These are phyloP conservation scores for Formica aserva DNA, from an alignment of 2,888 invertebrate genomes.

Conservation along the genomic window DNA sequence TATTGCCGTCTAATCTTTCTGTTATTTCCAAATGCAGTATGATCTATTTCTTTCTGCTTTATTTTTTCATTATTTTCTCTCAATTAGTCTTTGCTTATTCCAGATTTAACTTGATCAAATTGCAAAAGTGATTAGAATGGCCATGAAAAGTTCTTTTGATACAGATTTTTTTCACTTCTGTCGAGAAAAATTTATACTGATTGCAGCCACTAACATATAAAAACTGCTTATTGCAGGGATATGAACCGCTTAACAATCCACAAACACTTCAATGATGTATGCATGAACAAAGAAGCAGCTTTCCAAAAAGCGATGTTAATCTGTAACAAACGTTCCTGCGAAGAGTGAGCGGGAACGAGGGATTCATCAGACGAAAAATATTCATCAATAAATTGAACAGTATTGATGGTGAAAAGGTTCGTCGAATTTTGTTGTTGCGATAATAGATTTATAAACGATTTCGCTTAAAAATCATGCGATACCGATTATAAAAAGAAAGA, in stretches of 20 bases:
- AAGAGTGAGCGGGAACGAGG: background rate
- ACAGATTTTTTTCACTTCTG: background rate
- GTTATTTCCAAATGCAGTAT: slow-evolving; percentile 36
- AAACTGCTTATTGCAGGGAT: slow-evolving; percentile 78
- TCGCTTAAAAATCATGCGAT: slow-evolving; percentile 40
- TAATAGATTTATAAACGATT: slow-evolving; percentile 59
- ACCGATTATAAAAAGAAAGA: slow-evolving; percentile 3
- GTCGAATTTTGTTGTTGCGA: slow-evolving; percentile 46
- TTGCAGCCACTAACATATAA: slow-evolving; percentile 9
- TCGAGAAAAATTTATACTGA: background rate
- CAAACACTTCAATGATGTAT: slow-evolving; percentile 74
- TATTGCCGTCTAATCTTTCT: slow-evolving; percentile 36
- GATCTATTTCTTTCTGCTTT: slow-evolving; percentile 9
- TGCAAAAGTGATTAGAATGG: background rate
- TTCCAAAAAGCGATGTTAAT: slow-evolving; percentile 1
- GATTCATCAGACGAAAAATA: background rate
- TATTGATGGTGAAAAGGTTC: slow-evolving; percentile 27
- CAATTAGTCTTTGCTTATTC: background rate
- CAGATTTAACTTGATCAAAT: background rate
- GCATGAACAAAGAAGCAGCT: slow-evolving; percentile 19
- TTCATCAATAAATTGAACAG: slow-evolving; percentile 17
- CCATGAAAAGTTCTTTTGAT: background rate
- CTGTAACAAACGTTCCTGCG: background rate
- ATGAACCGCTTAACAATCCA: slow-evolving; percentile 80
- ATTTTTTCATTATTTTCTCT: background rate